Percentiles rank a stretch among this genome's conserved stretches.
Evolutionary conservation across 1,140 invertebrate genomes (phyloP).

Genomic region (Eumaeus atala): DNA sequence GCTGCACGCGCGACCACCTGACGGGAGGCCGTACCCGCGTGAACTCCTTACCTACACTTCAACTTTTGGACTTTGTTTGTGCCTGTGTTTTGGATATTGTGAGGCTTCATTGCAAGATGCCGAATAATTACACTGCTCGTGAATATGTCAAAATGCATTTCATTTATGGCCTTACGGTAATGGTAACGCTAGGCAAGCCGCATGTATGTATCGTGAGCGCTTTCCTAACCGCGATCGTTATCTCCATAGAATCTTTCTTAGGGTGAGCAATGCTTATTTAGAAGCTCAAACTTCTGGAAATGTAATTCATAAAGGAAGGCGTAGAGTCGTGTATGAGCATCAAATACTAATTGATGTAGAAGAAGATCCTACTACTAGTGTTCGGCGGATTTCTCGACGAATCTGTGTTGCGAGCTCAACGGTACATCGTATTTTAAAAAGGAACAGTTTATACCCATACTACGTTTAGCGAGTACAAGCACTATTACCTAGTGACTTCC

Average conservation of each 20-base stretch:
- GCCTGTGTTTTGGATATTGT: slow-evolving; percentile 14
- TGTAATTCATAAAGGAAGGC: neutral
- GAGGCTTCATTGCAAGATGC: slow-evolving; percentile 11
- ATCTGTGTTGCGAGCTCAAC: slow-evolving; percentile 5
- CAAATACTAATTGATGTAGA: slow-evolving; percentile 9
- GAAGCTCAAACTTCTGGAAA: slow-evolving; percentile 11
- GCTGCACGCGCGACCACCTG: too few species aligned
- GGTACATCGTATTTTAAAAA: too few species aligned
- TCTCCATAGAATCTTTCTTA: slow-evolving; percentile 10
- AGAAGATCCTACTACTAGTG: slow-evolving; percentile 10
- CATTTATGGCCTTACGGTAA: slow-evolving; percentile 10
- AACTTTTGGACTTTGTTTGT: too few species aligned
- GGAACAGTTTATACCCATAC: slow-evolving; percentile 4
- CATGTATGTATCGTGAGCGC: slow-evolving; percentile 10
- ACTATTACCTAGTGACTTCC: neutral
- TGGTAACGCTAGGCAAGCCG: slow-evolving; percentile 12
- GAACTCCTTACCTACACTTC: too few species aligned
- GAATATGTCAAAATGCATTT: slow-evolving; percentile 13
- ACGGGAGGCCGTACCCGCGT: too few species aligned
- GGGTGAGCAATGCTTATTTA: slow-evolving; percentile 10
- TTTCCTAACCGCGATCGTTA: slow-evolving; percentile 12
- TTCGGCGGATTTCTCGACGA: slow-evolving; percentile 15
- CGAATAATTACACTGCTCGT: slow-evolving; percentile 9
- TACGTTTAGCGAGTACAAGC: slow-evolving; percentile 5
- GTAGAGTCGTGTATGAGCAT: slow-evolving; percentile 6